phyloP scores from a whole-genome alignment of 2,797 vertebrate species.

The Neosilurus hyrtlii region DNA sequence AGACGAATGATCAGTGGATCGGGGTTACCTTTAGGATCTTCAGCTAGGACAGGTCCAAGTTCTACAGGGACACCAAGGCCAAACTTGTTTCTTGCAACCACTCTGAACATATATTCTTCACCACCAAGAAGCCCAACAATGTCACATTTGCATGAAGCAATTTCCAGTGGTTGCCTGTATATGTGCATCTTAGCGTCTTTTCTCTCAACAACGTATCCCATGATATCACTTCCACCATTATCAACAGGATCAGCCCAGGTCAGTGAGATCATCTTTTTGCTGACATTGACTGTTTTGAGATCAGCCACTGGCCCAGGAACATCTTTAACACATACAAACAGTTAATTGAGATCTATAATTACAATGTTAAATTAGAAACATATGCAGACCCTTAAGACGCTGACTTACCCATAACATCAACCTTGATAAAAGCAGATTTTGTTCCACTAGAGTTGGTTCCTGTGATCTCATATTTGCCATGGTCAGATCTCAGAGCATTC shows the following conservation, averaged over 20 bases:
- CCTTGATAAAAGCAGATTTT: slow-evolving; percentile 85
- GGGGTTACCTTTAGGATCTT: slow-evolving; percentile 88
- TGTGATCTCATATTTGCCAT: slow-evolving; percentile 88
- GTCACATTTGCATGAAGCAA: slow-evolving; percentile 91
- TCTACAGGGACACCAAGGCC: slow-evolving; percentile 87
- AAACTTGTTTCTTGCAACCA: slow-evolving; percentile 93
- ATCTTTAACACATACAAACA: slow-evolving; percentile 70
- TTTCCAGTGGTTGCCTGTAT: slow-evolving; percentile 93
- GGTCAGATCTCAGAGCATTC: slow-evolving; percentile 83
- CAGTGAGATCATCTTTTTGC: slow-evolving; percentile 91
- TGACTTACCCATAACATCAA: slow-evolving; percentile 91
- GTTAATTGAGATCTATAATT: slow-evolving; percentile 20
- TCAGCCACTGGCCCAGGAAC: slow-evolving; percentile 95
- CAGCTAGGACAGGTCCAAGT: slow-evolving; percentile 90
- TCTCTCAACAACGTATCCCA: slow-evolving; percentile 89
- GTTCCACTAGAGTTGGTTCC: slow-evolving; percentile 89
- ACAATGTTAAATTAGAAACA: not conserved
- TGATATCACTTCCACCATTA: slow-evolving; percentile 94
- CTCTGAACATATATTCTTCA: slow-evolving; percentile 94
- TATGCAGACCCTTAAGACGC: not conserved
- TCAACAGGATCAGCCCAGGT: slow-evolving; percentile 95
- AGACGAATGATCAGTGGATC: not conserved
- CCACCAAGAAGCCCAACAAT: slow-evolving; percentile 86
- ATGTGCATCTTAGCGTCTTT: slow-evolving; percentile 96
- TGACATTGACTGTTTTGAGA: slow-evolving; percentile 88